Evolutionary conservation across 2,888 invertebrate genomes (phyloP).

Genomic region (Micoletzkya japonica): DNA sequence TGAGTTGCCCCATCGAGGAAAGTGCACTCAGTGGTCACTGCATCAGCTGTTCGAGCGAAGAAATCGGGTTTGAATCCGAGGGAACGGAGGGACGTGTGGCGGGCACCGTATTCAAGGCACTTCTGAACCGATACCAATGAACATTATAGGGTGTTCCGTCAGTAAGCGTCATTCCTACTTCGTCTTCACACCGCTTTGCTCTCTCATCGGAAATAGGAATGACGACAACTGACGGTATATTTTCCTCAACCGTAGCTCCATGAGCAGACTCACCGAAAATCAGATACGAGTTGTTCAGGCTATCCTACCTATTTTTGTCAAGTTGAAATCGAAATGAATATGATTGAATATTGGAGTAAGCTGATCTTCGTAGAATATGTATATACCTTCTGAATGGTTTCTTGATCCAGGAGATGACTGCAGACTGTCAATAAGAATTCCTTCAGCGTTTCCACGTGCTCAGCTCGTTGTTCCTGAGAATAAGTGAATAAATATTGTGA

Average conservation of each 20-base stretch:
- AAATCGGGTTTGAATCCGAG: constrained; percentile 53
- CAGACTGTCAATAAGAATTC: constrained; percentile 45
- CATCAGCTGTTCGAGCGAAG: constrained; percentile 56
- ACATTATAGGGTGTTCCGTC: too few species aligned
- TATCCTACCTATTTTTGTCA: too few species aligned
- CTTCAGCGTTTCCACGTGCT: constrained; percentile 44
- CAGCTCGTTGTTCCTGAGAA: constrained; percentile 41
- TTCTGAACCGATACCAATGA: constrained; percentile 25
- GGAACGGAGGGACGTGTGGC: constrained; percentile 45
- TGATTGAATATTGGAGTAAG: not conserved
- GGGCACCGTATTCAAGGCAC: constrained; percentile 48
- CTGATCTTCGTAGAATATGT: not conserved
- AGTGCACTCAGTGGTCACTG: constrained; percentile 57
- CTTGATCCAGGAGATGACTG: constrained; percentile 45
- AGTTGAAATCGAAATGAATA: too few species aligned
- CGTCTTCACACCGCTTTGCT: too few species aligned
- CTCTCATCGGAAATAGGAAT: too few species aligned
- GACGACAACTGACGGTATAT: too few species aligned
- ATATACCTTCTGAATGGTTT: constrained; percentile 34
- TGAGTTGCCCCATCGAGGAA: constrained; percentile 56
- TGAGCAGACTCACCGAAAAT: too few species aligned
- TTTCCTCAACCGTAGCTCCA: too few species aligned
- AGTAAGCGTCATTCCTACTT: too few species aligned
- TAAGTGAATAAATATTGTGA: not conserved
- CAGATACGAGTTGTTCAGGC: not conserved